A percentile compares a stretch with the other conserved stretches of the same genome.
Evolutionary conservation across 2,797 vertebrate species (phyloP).

Genomic region (Smutsia temminckii): DNA sequence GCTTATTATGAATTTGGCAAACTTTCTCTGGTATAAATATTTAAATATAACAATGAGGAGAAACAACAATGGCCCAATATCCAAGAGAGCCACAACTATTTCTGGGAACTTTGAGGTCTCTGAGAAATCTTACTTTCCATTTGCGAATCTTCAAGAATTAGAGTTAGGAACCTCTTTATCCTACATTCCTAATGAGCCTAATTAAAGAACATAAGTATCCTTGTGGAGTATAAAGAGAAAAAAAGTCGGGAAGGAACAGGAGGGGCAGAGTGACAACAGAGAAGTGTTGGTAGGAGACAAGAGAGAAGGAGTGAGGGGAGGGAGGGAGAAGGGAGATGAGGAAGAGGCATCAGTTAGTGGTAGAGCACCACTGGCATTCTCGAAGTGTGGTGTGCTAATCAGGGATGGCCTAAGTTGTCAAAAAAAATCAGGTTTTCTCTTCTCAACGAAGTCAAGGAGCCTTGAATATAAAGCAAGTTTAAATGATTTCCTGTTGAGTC

Average conservation of each 20-base stretch:
- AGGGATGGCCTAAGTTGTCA: not conserved
- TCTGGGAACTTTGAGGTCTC: constrained; percentile 3
- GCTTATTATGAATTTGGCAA: constrained; percentile 79
- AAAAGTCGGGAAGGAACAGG: not conserved
- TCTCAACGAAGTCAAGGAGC: not conserved
- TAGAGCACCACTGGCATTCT: not conserved
- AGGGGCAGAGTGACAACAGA: not conserved
- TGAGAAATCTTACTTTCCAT: constrained; percentile 29
- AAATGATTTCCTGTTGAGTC: constrained; percentile 11
- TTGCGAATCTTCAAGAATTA: not conserved
- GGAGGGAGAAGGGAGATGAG: not conserved
- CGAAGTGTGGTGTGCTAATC: not conserved
- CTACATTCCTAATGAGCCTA: not conserved
- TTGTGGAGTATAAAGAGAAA: not conserved
- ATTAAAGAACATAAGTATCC: not conserved
- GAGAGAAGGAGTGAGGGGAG: not conserved
- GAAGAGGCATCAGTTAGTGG: not conserved
- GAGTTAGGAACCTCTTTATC: not conserved
- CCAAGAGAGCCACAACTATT: constrained; percentile 28
- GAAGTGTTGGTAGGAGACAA: not conserved
- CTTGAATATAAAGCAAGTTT: not conserved
- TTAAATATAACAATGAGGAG: constrained; percentile 71
- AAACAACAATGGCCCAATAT: constrained; percentile 54
- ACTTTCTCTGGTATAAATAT: constrained; percentile 79
- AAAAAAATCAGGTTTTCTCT: constrained; percentile 3